Evolutionary conservation across 2,888 invertebrate genomes (phyloP), one percentile per base, ranked within the genome.

Genomic region (Tetropium fuscum): DNA sequence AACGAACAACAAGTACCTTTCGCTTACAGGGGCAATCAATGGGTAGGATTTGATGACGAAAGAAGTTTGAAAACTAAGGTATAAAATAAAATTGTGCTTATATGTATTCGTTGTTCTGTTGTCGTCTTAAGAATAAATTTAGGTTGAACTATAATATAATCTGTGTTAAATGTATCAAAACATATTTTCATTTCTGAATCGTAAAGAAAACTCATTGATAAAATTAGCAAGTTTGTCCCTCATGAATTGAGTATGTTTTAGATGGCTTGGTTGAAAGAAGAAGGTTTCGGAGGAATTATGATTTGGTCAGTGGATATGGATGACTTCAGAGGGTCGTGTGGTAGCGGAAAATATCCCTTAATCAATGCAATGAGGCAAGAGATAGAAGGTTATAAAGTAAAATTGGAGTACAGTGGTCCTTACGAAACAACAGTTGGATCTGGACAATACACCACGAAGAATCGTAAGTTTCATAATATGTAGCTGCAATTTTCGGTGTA

Each of bases 271-370:
- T 84, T 96, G 58, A 95, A 94, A 79, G 94, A 95, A 76, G 93
- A 94, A 86, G 95, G 94, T 18, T 95, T 95, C 67, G 97, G 95
- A 32, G 97, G 97, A 13, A 94, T 97, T 55, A 97, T 97, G 95
- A 91, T 97, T 45, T 97, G 97, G 97, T 96, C 96, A 0, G 87
- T 97, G 18, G 97, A 97, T 75, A 92, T 97, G 94, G 97, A 97
- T 75, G 97, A 97, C 81, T 97, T 97, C 84, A 85, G 89, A 64
- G 96, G 96, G 6, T 88, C 90, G 6, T 97, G 97, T 74, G 95
- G 96, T 6, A 90, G 91, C 51, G 94, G 94, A 36, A 95, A 94
- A 76, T 97, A 92, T 80, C 97, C 97, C 0, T 84, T 97, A 40
- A 89, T 97, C 60, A 92, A 89, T 53, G 90, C 96, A 0, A 91